These are phyloP conservation scores for Aradophagus sp. DNA, from an alignment of 1,140 invertebrate species.

Conservation along the genomic window DNA sequence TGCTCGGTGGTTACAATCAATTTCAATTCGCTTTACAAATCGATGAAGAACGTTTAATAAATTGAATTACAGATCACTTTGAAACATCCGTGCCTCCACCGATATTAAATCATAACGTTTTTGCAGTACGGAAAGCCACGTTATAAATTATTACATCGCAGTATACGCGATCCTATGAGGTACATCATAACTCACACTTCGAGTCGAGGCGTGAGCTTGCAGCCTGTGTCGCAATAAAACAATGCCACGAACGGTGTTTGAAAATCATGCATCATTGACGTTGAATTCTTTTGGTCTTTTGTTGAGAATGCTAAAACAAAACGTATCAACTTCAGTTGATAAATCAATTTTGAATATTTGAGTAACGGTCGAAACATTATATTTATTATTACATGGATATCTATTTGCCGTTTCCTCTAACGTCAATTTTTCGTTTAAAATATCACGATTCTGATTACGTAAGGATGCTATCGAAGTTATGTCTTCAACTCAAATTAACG, in stretches of 20 bases:
- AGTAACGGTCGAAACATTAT: too few species aligned
- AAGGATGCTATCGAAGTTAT: too few species aligned
- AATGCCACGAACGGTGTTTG: conserved; percentile 26
- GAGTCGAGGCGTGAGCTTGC: conserved; percentile 31
- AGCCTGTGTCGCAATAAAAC: conserved; percentile 24
- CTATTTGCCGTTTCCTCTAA: too few species aligned
- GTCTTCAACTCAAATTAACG: too few species aligned
- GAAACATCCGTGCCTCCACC: conserved; percentile 13
- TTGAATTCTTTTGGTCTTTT: too few species aligned
- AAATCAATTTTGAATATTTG: too few species aligned
- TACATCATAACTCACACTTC: conserved; percentile 26
- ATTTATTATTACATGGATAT: too few species aligned
- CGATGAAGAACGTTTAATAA: conserved; percentile 21
- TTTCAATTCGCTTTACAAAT: conserved; percentile 4
- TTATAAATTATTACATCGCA: conserved; percentile 32
- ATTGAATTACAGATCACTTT: conserved; percentile 40
- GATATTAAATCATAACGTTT: conserved; percentile 23
- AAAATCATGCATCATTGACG: conserved; percentile 22
- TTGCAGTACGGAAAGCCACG: conserved; percentile 1
- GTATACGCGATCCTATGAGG: conserved; percentile 37
- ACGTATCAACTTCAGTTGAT: too few species aligned
- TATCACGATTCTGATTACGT: too few species aligned
- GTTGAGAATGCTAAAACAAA: too few species aligned
- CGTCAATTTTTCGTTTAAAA: too few species aligned
- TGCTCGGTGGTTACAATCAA: background rate